Conservation (phyloP, 2,797 vertebrate species). For the Xiphorhynchus erythropygius region DNA sequence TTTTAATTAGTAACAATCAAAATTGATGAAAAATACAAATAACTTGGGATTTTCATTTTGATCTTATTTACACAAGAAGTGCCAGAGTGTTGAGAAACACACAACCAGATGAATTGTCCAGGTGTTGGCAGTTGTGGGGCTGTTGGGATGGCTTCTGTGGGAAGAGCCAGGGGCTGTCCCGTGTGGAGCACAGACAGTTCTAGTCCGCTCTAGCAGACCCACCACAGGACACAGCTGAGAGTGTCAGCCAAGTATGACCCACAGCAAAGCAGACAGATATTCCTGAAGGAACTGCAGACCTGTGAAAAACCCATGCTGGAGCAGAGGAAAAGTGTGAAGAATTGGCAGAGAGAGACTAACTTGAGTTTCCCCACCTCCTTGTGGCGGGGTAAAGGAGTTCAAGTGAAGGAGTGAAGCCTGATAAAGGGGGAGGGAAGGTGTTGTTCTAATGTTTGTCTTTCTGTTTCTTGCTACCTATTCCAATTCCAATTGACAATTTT, state of each 20-base stretch:
- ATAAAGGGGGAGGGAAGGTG: background rate
- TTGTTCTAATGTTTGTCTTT: background rate
- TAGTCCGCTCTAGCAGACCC: background rate
- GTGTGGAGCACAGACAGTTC: background rate
- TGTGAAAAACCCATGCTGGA: background rate
- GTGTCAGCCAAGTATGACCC: background rate
- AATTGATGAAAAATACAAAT: background rate
- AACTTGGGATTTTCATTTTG: background rate
- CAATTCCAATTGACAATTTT: background rate
- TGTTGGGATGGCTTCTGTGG: background rate
- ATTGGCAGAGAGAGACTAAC: background rate
- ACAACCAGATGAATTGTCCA: fast-evolving
- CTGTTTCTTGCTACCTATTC: background rate
- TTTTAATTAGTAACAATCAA: background rate
- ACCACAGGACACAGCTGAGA: background rate
- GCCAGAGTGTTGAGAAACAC: background rate
- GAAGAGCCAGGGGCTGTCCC: background rate
- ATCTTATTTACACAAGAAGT: background rate
- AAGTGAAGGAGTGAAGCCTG: background rate
- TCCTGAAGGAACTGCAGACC: background rate
- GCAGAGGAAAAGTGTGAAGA: background rate
- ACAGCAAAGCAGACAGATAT: background rate
- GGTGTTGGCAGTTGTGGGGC: background rate
- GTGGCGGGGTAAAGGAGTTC: fast-evolving
- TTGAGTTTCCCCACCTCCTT: background rate